Evolutionary conservation across 2,113 vertebrate genomes (phyloP), one percentile per base, ranked within the genome.

Genomic region (Chlorocebus sabaeus): DNA sequence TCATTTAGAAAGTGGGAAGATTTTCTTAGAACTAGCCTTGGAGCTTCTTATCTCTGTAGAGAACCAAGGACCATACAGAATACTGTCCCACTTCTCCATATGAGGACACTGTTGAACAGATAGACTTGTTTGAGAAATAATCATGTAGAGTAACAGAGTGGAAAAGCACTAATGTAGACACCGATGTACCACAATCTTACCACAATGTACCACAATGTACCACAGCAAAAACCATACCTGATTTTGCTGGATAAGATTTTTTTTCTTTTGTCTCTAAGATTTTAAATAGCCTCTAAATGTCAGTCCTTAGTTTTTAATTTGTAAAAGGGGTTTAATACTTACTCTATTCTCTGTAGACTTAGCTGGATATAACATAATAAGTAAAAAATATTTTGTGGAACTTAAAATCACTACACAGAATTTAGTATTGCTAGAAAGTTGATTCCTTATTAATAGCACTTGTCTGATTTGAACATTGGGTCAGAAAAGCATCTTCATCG

Each of bases 281-380:
- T n/a, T 95, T 75, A 79, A 79, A 55, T 72, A 85, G 40, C 85
- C 50, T 78, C 7, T 89, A 96, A 87, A 57, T 92, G n/a, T 72
- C 61, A 20, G 25, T 2, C 9, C 35, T 97, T 84, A 70, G 50
- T 75, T 91, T 64, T 90, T 80, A 67, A 16, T 55, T 50, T 88
- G 2, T 86, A 78, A 92, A 89, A 87, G 9, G 9, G 59, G 20
- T n/a, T 64, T 84, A 90, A 43, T 93, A 59, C 8, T 72, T 35
- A 67, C 14, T 86, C 9, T 80, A 43, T 32, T 22, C 38, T 79
- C n/a, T 87, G 16, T 76, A 72, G 38, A 35, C 40, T 68, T 78
- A 70, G 55, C 7, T 13, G 55, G 67, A 84, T 30, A 72, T 72
- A 76, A 81, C 43, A 86, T 76, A 57, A 83, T 79, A 96, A 52